These are phyloP conservation scores for Sepioteuthis lessoniana DNA, from an alignment of 2,888 invertebrate species.

Conservation along the genomic window DNA sequence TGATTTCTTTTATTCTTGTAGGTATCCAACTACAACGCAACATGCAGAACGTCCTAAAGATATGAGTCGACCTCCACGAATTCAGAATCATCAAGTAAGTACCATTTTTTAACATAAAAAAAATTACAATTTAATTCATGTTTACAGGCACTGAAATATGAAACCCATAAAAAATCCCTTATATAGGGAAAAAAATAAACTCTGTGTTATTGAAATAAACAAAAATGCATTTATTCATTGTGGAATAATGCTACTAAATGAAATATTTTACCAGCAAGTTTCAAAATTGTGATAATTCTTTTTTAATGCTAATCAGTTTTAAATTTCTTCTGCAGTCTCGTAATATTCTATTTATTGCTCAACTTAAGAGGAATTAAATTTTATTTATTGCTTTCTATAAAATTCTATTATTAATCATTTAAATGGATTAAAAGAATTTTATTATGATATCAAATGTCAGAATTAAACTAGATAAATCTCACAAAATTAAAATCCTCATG, in stretches of 20 bases:
- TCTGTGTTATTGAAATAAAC: neutral
- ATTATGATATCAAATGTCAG: no score
- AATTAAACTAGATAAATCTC: neutral
- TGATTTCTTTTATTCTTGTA: neutral
- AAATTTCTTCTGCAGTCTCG: no score
- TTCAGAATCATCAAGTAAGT: constrained; percentile 49
- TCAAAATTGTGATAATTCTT: neutral
- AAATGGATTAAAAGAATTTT: no score
- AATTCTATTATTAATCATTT: neutral
- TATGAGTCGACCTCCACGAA: constrained; percentile 45
- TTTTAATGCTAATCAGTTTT: no score
- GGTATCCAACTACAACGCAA: constrained; percentile 49
- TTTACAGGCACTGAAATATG: no score
- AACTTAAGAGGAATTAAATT: no score
- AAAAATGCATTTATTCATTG: neutral
- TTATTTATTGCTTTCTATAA: neutral
- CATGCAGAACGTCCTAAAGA: constrained; percentile 49
- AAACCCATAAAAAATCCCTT: no score
- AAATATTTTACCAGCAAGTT: neutral
- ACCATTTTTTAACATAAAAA: neutral
- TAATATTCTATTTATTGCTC: no score
- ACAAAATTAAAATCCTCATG: neutral
- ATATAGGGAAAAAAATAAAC: neutral
- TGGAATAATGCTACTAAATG: neutral
- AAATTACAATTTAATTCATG: neutral